Base-by-base conservation (phyloP, 2,888 invertebrate genomes). In the Tricholauxania praeusta region DNA sequence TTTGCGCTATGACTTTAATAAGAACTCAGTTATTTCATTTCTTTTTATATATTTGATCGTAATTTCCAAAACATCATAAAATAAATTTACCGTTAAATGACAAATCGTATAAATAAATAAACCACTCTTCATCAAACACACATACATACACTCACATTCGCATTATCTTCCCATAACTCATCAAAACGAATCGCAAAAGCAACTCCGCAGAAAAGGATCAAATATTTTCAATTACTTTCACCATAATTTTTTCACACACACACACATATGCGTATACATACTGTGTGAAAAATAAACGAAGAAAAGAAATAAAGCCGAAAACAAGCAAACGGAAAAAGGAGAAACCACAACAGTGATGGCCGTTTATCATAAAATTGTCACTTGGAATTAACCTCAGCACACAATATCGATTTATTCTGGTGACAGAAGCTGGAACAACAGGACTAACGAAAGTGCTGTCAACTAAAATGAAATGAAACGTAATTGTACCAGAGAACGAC, bases 161-260 rank as follows among this genome's bases (percentile, higher is more conserved):
- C 39, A 10, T 39, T 39, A 28, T 10, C 53, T 53, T 53, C 14
- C 53, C 8, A n/a, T 53, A 60, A 22, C 60, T 19, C 19, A 39
- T 10, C 39, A 57, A n/a, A 57, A 7, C 6, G 57, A 57, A 57
- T 14, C 60, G 15, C n/a, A 60, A n/a, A 32, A 17, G 17, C 53
- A 6, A 52, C 52, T 7, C 53, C 53, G 15, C n/a, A 53, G 17
- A 22, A 68, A 39, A 22, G 68, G 68, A 68, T 68, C 59, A 68
- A 68, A 68, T 68, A 22, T 68, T 59, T 68, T 57, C 68, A 68
- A 68, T 49, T 68, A 59, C 59, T 68, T 68, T 6, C 59, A 39
- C 47, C 49, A 57, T 68, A 17, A 68, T 28, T 68, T 68, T 68
- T 68, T 10, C 39, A 39, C 39, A 39, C 10, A 39, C 39, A 10